A percentile compares a stretch with the other conserved stretches of the same genome.
phyloP scores from a whole-genome alignment of 2,888 invertebrate genomes.

The Oscheius sp. region DNA sequence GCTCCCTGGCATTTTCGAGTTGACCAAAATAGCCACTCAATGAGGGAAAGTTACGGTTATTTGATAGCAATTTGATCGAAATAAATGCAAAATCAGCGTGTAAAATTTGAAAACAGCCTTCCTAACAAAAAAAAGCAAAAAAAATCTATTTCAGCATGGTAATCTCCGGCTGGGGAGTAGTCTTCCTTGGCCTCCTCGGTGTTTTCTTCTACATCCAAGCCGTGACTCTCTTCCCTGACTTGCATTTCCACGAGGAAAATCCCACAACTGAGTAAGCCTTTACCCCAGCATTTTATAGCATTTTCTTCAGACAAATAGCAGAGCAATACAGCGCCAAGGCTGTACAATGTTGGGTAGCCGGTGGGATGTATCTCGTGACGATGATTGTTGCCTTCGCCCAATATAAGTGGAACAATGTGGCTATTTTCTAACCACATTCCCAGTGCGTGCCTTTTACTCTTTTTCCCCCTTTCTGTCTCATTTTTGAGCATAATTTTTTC shows the following conservation, averaged over 20 bases:
- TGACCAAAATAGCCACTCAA: no score
- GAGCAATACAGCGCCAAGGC: constrained; percentile 69
- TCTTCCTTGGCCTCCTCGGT: constrained; percentile 71
- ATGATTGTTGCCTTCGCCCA: constrained; percentile 73
- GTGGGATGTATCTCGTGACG: constrained; percentile 75
- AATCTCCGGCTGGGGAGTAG: constrained; percentile 72
- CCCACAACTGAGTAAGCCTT: constrained; percentile 12
- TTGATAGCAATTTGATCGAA: no score
- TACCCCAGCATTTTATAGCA: not conserved
- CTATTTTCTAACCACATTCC: constrained; percentile 45
- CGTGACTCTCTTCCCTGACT: constrained; percentile 71
- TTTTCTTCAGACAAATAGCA: constrained; percentile 60
- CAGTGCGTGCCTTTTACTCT: no score
- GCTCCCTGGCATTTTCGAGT: no score
- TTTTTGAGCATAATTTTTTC: not conserved
- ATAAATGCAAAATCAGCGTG: constrained; percentile 50
- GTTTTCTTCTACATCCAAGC: constrained; percentile 72
- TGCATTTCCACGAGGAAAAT: constrained; percentile 60
- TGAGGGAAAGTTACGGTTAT: no score
- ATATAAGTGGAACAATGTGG: constrained; percentile 67
- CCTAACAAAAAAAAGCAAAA: not conserved
- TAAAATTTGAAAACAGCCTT: constrained; percentile 61
- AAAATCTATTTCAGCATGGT: constrained; percentile 64
- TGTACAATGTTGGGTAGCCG: constrained; percentile 76
- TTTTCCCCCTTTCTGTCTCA: not conserved